Percentiles rank a stretch among this genome's conserved stretches.
Conservation (phyloP, 2,113 vertebrate species). For the Nerophis ophidion region DNA sequence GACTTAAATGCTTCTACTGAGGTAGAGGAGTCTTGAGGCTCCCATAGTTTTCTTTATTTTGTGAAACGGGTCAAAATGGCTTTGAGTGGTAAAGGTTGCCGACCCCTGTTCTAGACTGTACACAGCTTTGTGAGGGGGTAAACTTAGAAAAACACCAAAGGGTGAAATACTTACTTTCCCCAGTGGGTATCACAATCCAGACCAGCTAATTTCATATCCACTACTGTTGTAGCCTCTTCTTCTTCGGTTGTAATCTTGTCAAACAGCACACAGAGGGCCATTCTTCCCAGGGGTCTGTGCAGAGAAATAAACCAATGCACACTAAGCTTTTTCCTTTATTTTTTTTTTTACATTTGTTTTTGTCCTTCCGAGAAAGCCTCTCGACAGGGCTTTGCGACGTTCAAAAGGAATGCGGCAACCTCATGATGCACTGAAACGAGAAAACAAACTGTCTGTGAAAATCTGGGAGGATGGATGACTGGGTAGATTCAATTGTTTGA, state of each 20-base stretch:
- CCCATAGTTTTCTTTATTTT: too few species aligned
- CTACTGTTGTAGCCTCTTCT: constrained; percentile 36
- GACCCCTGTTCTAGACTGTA: too few species aligned
- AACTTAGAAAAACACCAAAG: too few species aligned
- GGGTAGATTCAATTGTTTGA: constrained; percentile 37
- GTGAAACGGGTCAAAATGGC: too few species aligned
- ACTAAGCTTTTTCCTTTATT: constrained; percentile 16
- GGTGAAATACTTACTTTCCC: too few species aligned
- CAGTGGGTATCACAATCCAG: constrained; percentile 41
- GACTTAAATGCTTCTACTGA: too few species aligned
- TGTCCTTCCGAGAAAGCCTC: constrained; percentile 10
- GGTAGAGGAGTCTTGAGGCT: too few species aligned
- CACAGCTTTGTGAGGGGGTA: too few species aligned
- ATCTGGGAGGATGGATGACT: constrained; percentile 38
- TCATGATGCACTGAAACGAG: constrained; percentile 22
- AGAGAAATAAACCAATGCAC: constrained; percentile 15
- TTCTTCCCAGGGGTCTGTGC: constrained; percentile 18
- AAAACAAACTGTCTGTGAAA: constrained; percentile 34
- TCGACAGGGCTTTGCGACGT: constrained; percentile 26
- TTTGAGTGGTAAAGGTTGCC: too few species aligned
- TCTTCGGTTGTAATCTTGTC: constrained; percentile 40
- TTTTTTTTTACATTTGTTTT: constrained; percentile 2
- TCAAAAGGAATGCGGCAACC: constrained; percentile 8
- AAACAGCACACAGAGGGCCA: constrained; percentile 51
- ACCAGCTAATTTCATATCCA: constrained; percentile 44